A percentile compares a stretch with the other conserved stretches of the same genome.
These are phyloP conservation scores for Labeo catla DNA, from an alignment of 2,113 vertebrate species.

Conservation along the genomic window DNA sequence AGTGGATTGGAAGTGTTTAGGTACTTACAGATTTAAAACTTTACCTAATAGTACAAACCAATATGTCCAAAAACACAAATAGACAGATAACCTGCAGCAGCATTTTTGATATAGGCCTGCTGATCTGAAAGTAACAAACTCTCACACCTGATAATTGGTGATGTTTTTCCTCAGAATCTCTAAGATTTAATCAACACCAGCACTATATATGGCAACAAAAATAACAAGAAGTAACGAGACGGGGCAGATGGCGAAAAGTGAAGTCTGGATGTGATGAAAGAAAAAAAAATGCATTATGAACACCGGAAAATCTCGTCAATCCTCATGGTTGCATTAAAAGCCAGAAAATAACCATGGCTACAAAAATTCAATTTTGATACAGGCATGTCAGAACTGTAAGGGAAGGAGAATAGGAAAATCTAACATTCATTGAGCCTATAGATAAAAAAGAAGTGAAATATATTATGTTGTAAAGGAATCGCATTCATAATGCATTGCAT, in stretches of 20 bases:
- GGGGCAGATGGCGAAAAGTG: not conserved
- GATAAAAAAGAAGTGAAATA: not conserved
- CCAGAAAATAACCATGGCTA: not conserved
- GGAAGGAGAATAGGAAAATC: not conserved
- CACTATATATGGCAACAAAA: not conserved
- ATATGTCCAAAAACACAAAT: not conserved
- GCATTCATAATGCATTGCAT: not conserved
- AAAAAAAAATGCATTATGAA: not conserved
- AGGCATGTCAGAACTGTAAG: not conserved
- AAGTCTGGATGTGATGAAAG: not conserved
- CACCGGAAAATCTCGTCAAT: not conserved
- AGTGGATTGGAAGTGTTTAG: not conserved
- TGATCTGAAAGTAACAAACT: not conserved
- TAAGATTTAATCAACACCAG: not conserved
- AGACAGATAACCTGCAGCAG: not conserved
- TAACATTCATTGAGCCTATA: not conserved
- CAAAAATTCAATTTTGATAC: not conserved
- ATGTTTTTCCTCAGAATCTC: not conserved
- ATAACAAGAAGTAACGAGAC: not conserved
- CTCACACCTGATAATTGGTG: not conserved
- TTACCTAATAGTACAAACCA: not conserved
- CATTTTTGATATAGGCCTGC: not conserved
- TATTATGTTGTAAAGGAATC: not conserved
- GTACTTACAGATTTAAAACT: not conserved
- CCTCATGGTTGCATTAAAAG: not conserved